phyloP scores from a whole-genome alignment of 2,113 vertebrate genomes.

The Trematomus loennbergii region DNA sequence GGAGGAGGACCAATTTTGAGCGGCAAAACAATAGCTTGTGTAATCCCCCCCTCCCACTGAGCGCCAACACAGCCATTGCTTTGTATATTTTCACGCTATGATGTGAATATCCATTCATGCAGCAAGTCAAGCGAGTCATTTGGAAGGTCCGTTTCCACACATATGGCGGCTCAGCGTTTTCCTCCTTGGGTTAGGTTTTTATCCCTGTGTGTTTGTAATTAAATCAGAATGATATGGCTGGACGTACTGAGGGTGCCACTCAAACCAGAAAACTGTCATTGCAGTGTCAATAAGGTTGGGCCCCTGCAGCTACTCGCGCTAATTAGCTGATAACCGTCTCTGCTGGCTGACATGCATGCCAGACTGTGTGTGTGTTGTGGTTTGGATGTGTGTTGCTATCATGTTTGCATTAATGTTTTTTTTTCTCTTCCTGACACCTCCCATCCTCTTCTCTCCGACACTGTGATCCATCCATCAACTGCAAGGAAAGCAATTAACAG shows the following conservation, averaged over 20 bases:
- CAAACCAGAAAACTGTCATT: constrained; percentile 65
- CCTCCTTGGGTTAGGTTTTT: constrained; percentile 19
- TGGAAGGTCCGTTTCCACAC: constrained; percentile 31
- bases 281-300: constrained; percentile 61
- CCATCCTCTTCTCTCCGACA: constrained; percentile 33
- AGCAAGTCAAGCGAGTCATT: constrained; percentile 8
- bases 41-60: constrained; percentile 40
- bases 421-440: constrained; percentile 53
- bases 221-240: constrained; percentile 43
- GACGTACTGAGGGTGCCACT: constrained; percentile 55
- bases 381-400: constrained; percentile 2
- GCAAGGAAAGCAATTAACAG: constrained; percentile 77
- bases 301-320: constrained; percentile 62
- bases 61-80: constrained; percentile 41
- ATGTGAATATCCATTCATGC: constrained; percentile 2
- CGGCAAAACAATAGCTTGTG: constrained; percentile 51
- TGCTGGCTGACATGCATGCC: constrained; percentile 39
- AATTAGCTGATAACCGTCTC: constrained; percentile 74
- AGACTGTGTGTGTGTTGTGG: constrained; percentile 31
- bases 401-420: neutral
- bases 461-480: constrained; percentile 72
- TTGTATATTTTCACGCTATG: constrained; percentile 9
- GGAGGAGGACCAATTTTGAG: constrained; percentile 38
- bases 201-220: constrained; percentile 53
- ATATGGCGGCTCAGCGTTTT: neutral